Conservation (phyloP, 2,797 vertebrate genomes). For the Pelochelys cantorii region DNA sequence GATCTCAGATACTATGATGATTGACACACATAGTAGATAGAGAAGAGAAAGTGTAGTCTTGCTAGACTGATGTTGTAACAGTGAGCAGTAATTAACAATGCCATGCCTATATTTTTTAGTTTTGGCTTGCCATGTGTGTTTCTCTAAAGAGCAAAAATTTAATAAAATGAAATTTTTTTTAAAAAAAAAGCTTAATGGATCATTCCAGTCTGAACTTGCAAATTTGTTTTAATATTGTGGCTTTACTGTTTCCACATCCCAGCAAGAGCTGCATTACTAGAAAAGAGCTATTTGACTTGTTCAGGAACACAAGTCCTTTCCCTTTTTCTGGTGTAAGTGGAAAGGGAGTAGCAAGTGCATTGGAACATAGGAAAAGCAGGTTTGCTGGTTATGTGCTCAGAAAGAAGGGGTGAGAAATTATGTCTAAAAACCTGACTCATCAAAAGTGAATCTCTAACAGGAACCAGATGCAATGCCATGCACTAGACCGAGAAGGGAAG, state of each 20-base stretch:
- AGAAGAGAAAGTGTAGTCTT: neutral
- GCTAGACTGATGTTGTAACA: neutral
- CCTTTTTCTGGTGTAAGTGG: neutral
- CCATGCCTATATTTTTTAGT: neutral
- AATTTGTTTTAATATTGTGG: neutral
- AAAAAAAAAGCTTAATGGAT: neutral
- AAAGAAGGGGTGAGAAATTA: neutral
- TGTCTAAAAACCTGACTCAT: neutral
- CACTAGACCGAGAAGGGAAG: neutral
- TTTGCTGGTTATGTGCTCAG: neutral
- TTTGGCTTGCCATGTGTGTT: neutral
- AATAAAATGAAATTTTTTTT: neutral
- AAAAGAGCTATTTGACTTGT: neutral
- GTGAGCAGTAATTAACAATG: neutral
- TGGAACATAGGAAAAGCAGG: neutral
- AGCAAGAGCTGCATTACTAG: neutral
- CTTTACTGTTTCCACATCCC: rapidly evolving
- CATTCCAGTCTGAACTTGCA: neutral
- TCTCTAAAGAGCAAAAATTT: neutral
- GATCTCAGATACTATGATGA: rapidly evolving
- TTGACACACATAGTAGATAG: neutral
- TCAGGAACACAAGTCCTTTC: neutral
- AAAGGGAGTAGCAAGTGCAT: neutral
- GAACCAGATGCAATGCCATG: neutral
- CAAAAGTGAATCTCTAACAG: neutral